A percentile compares a stretch with the other conserved stretches of the same genome.
Evolutionary conservation across 2,888 invertebrate species (phyloP).

Genomic region (Dilophus febrilis): DNA sequence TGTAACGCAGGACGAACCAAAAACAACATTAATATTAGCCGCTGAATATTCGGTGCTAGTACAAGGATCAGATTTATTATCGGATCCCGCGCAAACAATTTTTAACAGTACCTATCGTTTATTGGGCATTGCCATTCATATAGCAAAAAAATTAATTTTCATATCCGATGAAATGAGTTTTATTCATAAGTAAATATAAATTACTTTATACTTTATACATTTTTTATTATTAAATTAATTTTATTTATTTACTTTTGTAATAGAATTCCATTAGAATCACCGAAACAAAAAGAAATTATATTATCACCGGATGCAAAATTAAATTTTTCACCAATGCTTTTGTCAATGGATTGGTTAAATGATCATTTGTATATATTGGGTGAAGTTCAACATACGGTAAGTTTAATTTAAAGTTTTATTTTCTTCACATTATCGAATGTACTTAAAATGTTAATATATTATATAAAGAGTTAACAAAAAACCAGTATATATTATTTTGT

Average conservation of each 20-base stretch:
- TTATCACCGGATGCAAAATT: constrained; percentile 37
- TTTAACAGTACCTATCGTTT: constrained; percentile 20
- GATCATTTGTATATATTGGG: constrained; percentile 68
- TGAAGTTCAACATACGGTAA: constrained; percentile 39
- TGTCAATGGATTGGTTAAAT: constrained; percentile 82
- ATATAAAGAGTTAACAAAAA: constrained; percentile 22
- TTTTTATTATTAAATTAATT: too few species aligned
- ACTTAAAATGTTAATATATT: constrained; percentile 15
- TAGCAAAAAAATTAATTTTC: constrained; percentile 55
- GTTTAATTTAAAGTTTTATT: constrained; percentile 4
- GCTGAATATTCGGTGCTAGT: constrained; percentile 50
- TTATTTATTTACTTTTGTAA: too few species aligned
- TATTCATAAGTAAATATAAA: constrained; percentile 34
- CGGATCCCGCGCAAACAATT: constrained; percentile 14
- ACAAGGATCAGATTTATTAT: constrained; percentile 33
- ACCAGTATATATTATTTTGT: constrained; percentile 18
- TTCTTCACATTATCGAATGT: not conserved
- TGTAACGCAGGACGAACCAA: constrained; percentile 11
- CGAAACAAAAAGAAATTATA: constrained; percentile 24
- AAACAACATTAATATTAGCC: constrained; percentile 39
- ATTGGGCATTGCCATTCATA: constrained; percentile 58
- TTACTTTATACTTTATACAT: too few species aligned
- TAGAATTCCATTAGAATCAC: constrained; percentile 19
- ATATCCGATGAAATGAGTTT: constrained; percentile 56
- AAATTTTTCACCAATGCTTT: constrained; percentile 45